phyloP scores from a whole-genome alignment of 2,888 invertebrate species.

The Scaptomyza reducta region DNA sequence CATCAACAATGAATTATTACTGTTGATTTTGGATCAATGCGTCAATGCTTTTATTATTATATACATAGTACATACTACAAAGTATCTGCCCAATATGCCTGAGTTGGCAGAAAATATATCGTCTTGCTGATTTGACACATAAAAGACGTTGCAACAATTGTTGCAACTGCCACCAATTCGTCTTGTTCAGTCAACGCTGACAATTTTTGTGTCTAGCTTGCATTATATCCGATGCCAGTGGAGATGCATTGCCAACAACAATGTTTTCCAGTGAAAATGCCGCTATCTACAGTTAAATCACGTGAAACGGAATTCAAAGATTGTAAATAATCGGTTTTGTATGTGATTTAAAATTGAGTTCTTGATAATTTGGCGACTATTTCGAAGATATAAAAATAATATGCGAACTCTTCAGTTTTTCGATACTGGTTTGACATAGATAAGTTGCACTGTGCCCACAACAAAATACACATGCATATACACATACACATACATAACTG shows the following conservation, averaged over 20 bases:
- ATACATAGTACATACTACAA: neutral
- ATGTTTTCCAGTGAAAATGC: slow-evolving; percentile 10
- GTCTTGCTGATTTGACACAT: slow-evolving; percentile 1
- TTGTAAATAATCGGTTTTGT: too few species aligned
- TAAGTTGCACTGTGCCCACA: neutral
- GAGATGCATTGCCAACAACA: slow-evolving; percentile 6
- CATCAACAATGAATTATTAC: slow-evolving; percentile 17
- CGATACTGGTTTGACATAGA: neutral
- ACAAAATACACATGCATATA: neutral
- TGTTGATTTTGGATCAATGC: neutral
- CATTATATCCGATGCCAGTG: slow-evolving; percentile 1
- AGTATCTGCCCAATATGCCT: too few species aligned
- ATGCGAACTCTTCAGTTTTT: too few species aligned
- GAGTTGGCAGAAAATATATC: slow-evolving; percentile 1
- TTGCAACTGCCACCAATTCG: neutral
- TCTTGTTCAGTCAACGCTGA: neutral
- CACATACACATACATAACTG: neutral
- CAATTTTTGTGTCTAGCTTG: neutral
- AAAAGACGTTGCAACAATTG: neutral
- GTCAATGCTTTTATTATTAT: neutral
- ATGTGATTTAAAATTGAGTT: too few species aligned
- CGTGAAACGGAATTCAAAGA: too few species aligned
- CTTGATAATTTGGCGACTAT: too few species aligned
- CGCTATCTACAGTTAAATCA: neutral
- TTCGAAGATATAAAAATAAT: too few species aligned